phyloP scores from a whole-genome alignment of 2,797 vertebrate species.

The Cirrhinus molitorella region DNA sequence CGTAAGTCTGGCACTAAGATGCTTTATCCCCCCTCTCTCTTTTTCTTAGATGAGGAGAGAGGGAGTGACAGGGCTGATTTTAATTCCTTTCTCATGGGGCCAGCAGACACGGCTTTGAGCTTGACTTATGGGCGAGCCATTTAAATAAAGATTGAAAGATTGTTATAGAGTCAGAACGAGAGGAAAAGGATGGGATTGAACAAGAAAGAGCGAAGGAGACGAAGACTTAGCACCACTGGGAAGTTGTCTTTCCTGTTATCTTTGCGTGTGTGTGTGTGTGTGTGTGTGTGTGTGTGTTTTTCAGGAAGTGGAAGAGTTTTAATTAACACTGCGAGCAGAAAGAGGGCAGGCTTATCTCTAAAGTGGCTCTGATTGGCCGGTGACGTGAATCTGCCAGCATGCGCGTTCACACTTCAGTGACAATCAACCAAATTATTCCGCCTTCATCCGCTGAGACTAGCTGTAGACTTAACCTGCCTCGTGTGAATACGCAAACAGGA shows the following conservation, averaged over 20 bases:
- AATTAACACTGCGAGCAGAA: constrained; percentile 37
- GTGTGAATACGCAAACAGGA: constrained; percentile 34
- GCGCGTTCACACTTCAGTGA: constrained; percentile 30
- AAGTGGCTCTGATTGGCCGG: constrained; percentile 27
- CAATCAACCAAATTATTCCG: constrained; percentile 15
- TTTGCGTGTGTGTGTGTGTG: constrained; percentile 6
- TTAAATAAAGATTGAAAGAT: constrained; percentile 64
- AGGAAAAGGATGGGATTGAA: constrained; percentile 18
- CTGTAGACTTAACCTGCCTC: constrained; percentile 14
- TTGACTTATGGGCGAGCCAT: constrained; percentile 59
- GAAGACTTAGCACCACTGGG: constrained; percentile 21
- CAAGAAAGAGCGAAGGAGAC: background rate
- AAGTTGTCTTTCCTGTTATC: constrained; percentile 39
- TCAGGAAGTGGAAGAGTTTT: constrained; percentile 40
- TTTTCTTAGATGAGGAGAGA: constrained; percentile 49
- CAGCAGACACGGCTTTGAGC: constrained; percentile 47
- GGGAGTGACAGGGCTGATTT: constrained; percentile 56
- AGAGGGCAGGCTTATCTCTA: constrained; percentile 31
- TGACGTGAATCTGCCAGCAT: background rate
- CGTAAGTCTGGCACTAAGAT: constrained; percentile 54
- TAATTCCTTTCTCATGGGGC: constrained; percentile 56
- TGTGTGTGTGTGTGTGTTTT: background rate
- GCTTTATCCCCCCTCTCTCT: constrained; percentile 44
- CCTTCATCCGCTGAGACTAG: background rate
- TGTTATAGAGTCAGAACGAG: constrained; percentile 35